Evolutionary conservation across 2,113 vertebrate species (phyloP), one percentile per base, ranked within the genome.

Genomic region (Dissostichus mawsoni): DNA sequence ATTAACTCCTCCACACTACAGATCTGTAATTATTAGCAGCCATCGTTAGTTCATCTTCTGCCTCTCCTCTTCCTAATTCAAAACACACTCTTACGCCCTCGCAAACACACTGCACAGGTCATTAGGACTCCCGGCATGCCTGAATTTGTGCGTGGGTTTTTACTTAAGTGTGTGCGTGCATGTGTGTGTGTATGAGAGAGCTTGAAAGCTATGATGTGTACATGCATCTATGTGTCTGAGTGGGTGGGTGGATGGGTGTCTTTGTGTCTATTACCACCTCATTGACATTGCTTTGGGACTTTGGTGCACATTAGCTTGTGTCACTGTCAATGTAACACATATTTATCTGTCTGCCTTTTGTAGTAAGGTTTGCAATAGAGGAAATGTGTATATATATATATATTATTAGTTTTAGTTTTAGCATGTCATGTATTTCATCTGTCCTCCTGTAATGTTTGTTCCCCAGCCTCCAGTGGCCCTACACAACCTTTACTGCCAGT

Each of bases 11-110:
- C 88, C 86, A 90, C 80, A 65, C 88, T 83, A 90, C 91, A 89
- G 93, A 92, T 92, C 90, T 94, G 94, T 93, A 93, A 93, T 94
- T 94, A 93, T 93, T 92, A 92, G 90, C 85, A 93, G 90, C 90
- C 89, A 84, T 88, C 87, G 81, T 93, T 95, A 92, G 91, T 90
- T 92, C 90, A 92, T 93, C 89, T 87, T 83, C 67, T 70, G 78
- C 81, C 80, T 91, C 81, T 90, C 79, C 85, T 91, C 81, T 81
- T 59, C 79, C 82, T 92, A 86, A 90, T 91, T 90, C 91, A 90
- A 79, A 92, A 91, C 89, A 88, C 89, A 90, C 87, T 88, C 83
- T 83, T 82, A 81, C 77, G 72, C 75, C 69, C 87, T 86, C 77
- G 29, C 86, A 89, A 90, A 91, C 82, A 90, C 90, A 78, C 48